Conservation (phyloP, 2,888 invertebrate species). For the Lamellibrachia satsuma region DNA sequence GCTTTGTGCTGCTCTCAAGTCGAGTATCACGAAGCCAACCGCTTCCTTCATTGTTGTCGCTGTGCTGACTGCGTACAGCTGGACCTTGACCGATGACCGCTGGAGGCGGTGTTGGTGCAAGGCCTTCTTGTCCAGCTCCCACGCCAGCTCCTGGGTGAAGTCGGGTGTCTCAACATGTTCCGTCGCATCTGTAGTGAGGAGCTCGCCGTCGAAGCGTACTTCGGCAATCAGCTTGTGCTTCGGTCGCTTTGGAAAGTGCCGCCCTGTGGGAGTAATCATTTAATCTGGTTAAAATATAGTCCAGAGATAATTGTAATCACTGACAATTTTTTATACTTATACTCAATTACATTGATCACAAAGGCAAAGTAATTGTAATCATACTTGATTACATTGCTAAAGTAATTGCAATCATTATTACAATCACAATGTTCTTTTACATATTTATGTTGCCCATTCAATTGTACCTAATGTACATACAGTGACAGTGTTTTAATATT, state of each 20-base stretch:
- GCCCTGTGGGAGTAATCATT: slow-evolving; percentile 49
- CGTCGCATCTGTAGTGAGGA: slow-evolving; percentile 65
- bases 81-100: slow-evolving; percentile 65
- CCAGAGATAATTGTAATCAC: too few relatives aligned
- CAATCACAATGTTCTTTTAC: too few relatives aligned
- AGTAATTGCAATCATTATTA: too few relatives aligned
- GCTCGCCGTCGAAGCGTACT: slow-evolving; percentile 67
- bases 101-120: slow-evolving; percentile 66
- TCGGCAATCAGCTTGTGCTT: slow-evolving; percentile 63
- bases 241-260: slow-evolving; percentile 64
- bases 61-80: slow-evolving; percentile 63
- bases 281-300: too few relatives aligned
- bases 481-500: too few relatives aligned
- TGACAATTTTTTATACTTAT: too few relatives aligned
- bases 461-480: too few relatives aligned
- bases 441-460: too few relatives aligned
- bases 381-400: too few relatives aligned
- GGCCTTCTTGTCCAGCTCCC: slow-evolving; percentile 66
- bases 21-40: slow-evolving; percentile 66
- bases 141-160: slow-evolving; percentile 67
- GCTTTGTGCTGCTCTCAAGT: slow-evolving; percentile 62
- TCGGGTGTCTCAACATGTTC: slow-evolving; percentile 63
- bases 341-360: too few relatives aligned
- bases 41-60: slow-evolving; percentile 60
- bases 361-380: too few relatives aligned